Evolutionary conservation across 2,113 vertebrate genomes (phyloP).

Genomic region (Psophia crepitans): DNA sequence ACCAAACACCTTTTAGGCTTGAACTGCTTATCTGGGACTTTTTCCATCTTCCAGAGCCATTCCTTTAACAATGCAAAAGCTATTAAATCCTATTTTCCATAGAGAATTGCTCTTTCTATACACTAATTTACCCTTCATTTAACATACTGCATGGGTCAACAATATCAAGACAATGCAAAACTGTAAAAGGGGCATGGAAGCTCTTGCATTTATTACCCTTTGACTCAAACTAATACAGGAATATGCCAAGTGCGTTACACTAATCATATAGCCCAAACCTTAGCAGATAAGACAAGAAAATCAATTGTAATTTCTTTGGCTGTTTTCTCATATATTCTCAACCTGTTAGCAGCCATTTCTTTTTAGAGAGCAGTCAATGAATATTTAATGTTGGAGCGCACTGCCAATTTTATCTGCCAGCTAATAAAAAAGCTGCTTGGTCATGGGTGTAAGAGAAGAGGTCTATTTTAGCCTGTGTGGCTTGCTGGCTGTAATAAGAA

Average conservation of each 20-base stretch:
- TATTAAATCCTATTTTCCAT: not conserved
- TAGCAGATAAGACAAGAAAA: constrained; percentile 64
- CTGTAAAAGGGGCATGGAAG: not conserved
- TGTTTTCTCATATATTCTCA: constrained; percentile 58
- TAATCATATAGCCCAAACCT: constrained; percentile 13
- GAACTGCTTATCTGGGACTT: not conserved
- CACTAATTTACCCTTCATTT: not conserved
- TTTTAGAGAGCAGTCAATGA: constrained; percentile 42
- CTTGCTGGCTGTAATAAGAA: constrained; percentile 45
- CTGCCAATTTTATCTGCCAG: constrained; percentile 61
- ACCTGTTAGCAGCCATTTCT: constrained; percentile 48
- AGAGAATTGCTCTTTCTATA: not conserved
- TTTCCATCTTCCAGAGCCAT: not conserved
- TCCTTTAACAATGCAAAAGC: not conserved
- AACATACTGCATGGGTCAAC: not conserved
- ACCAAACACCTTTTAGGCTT: not conserved
- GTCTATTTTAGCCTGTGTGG: constrained; percentile 23
- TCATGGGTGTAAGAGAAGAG: constrained; percentile 28
- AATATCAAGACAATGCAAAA: not conserved
- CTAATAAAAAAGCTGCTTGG: constrained; percentile 64
- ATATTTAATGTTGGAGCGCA: constrained; percentile 52
- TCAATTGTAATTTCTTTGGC: constrained; percentile 63
- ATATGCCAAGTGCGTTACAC: constrained; percentile 15
- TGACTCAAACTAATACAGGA: not conserved
- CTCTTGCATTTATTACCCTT: not conserved